Percentiles rank a stretch among this genome's conserved stretches.
phyloP scores from a whole-genome alignment of 2,888 invertebrate genomes.

The Drosophila mimetica region DNA sequence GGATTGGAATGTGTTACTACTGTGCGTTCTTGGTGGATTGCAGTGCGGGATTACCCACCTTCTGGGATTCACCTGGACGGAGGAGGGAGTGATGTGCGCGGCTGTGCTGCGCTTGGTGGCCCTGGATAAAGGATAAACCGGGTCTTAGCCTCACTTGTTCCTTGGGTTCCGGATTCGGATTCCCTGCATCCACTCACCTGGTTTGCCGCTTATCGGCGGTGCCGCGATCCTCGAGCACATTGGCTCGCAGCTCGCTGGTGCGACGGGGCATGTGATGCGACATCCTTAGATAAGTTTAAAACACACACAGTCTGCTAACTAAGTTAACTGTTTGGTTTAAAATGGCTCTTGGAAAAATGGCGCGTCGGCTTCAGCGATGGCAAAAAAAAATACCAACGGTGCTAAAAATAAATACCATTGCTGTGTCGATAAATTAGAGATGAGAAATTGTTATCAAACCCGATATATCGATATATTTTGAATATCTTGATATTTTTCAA shows the following conservation, averaged over 20 bases:
- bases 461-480: too few relatives aligned
- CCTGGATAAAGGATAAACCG: background rate
- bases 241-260: conserved; percentile 79
- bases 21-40: background rate
- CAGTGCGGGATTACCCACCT: background rate
- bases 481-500: too few relatives aligned
- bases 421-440: too few relatives aligned
- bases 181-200: conserved; percentile 52
- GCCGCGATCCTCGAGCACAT: conserved; percentile 55
- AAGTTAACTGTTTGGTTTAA: too few relatives aligned
- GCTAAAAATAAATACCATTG: too few relatives aligned
- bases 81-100: conserved; percentile 16
- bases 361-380: too few relatives aligned
- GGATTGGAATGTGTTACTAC: background rate
- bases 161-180: background rate
- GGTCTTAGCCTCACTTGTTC: background rate
- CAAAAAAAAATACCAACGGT: too few relatives aligned
- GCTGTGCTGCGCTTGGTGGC: conserved; percentile 8
- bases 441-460: too few relatives aligned
- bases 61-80: background rate
- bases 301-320: too few relatives aligned
- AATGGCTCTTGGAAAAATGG: too few relatives aligned
- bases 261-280: conserved; percentile 70
- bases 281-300: background rate
- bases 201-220: conserved; percentile 58